Base-by-base conservation (phyloP, 2,888 invertebrate species). In the Junonia oenone region DNA sequence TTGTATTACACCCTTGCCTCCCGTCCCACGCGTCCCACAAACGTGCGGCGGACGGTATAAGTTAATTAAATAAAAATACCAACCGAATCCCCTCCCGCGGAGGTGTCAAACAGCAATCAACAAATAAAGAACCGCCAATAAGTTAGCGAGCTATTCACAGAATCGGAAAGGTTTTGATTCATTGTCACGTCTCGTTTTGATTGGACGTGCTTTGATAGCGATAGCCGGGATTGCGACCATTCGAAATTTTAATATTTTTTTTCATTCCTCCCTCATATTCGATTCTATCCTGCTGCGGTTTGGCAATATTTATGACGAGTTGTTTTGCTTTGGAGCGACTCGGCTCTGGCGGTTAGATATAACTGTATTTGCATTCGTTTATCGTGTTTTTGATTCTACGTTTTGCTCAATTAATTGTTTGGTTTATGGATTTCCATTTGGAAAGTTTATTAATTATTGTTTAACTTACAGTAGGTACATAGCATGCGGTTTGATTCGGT, bases 171-270 rank as follows among this genome's bases (percentile, higher is more conserved):
- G 83, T 81, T 81, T 79, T 80, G 81, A 84, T 84, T 86, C 87
- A 85, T 82, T 86, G 87, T 88, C 88, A 89, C 89, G 88, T 84
- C 84, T 76, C 84, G 81, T 77, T 86, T 84, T 85, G 85, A 89
- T 87, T 88, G 89, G 83, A 89, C 89, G 90, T 90, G 90, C 89
- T 86, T 83, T 86, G 89, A 83, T 83, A 87, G 73, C 80, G 89
- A 87, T 89, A 87, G 81, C 80, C 68, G 72, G 88, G 89, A 88
- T 89, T 86, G 83, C 74, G 75, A 78, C 78, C 78, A 80, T 75
- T 83, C 72, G 68, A 84, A 81, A 81, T 84, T 88, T 87, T 79
- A 81, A 87, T 86, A 81, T 85, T 83, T 69, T 71, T 74, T 59
- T 59, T 83, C 79, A 73, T 80, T 79, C 76, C 64, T 68, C 76